Percentiles rank a stretch among this genome's conserved stretches.
Conservation (phyloP, 2,888 invertebrate genomes). For the Lydus trimaculatus region DNA sequence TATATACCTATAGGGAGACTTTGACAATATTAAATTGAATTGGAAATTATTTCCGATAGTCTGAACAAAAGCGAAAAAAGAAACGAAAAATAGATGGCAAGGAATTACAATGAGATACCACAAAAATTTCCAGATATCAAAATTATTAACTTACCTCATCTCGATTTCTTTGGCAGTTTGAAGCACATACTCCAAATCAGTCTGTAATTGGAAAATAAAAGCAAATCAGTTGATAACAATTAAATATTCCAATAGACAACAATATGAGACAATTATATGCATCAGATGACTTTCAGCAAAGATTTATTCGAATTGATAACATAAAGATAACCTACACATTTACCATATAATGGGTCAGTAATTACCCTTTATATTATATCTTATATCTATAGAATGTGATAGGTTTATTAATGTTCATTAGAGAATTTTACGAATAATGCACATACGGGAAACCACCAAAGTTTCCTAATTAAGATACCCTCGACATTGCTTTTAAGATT, state of each 20-base stretch:
- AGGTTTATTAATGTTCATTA: no score
- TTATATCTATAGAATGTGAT: no score
- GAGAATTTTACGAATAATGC: background rate
- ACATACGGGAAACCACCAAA: background rate
- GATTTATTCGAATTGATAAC: background rate
- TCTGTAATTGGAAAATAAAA: constrained; percentile 61
- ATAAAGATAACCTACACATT: background rate
- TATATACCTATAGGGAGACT: background rate
- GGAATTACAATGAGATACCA: background rate
- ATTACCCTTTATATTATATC: background rate
- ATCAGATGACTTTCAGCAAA: background rate
- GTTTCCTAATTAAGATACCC: background rate
- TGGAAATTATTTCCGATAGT: constrained; percentile 14
- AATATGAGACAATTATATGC: no score
- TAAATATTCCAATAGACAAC: no score
- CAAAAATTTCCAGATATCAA: background rate
- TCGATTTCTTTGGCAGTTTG: constrained; percentile 80
- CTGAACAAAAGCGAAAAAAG: background rate
- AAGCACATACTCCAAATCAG: constrained; percentile 77
- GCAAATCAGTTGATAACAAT: background rate
- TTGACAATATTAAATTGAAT: constrained; percentile 13
- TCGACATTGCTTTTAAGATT: background rate
- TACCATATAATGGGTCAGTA: background rate
- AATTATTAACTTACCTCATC: constrained; percentile 67
- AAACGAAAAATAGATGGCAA: background rate